Base-by-base conservation (phyloP, 1,140 invertebrate genomes). In the Orius laevigatus region DNA sequence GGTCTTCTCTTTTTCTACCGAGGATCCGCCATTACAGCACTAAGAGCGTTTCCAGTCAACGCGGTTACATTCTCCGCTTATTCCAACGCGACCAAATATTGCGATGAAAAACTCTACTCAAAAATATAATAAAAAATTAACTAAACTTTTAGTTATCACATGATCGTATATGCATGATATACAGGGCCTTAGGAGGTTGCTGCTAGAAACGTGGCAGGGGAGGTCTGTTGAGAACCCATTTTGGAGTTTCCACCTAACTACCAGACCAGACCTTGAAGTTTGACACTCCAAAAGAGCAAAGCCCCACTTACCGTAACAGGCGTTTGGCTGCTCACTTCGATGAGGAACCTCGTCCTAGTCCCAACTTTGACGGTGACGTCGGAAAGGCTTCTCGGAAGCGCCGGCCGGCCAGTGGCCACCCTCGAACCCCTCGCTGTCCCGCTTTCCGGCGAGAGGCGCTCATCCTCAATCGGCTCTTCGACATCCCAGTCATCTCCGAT, bases 331-430 rank as follows among this genome's bases (percentile, higher is more conserved):
- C 75, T 66, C 46, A 88, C 81, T 66, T 90, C 84, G 19, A 86
- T 81, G 8, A 88, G 69, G 54, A 89, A 79, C 52, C 84, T 71
- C 0, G 82, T 82, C 54, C 84, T 69, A 3, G 84, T 82, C 49
- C 84, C 84, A 57, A 90, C 83, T 68, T 88, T 88, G 19, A 86
- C 83, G 1, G 81, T 77, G 4, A 86, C 70, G 63, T 88, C 83
- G 52, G 75, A 78, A 5, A 90, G 69, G 50, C 80, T 69, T 47
- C 83, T 70, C 1, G 84, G 84, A n/a, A 78, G 79, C 53, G 78
- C 77, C 8, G 54, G 47, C 61, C 15, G 50, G 32, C 55, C 42
- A 12, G 48, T 44, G 19, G 42, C 35, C 11, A 25, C 25, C 25
- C 25, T 25, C 25, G 25, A 8, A 25, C 25, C 8, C 25, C 25